Evolutionary conservation across 2,888 invertebrate species (phyloP), one percentile per base, ranked within the genome.

Genomic region (Drosophila suboccidentalis): DNA sequence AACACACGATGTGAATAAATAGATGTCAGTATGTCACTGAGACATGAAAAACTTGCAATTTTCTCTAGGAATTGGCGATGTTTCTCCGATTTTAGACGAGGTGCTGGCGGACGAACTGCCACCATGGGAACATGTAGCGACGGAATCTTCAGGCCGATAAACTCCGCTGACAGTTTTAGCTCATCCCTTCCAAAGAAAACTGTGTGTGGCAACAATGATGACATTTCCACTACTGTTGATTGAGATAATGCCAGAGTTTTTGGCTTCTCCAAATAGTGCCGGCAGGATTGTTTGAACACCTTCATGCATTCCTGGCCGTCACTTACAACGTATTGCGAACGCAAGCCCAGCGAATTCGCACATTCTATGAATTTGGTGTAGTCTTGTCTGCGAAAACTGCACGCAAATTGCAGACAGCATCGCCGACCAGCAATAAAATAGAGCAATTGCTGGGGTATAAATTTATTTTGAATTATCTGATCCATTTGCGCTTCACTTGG

Each of bases 361-460:
- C 44, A 54, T 4, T 11, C 22, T 19, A 44, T 32, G 0, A 79
- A 38, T 11, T 60, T 34, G 9, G 51, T 54, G 19, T 76, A 65
- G 1, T 86, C 85, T 1, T 39, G 19, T 6, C 41, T 17, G 1
- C 89, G 87, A 15, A 84, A 79, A 5, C 64, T 72, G 53, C 69
- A 87, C 0, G 84, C 43, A 41, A 86, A 79, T 50, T 72, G 69
- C 44, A 84, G 87, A 15, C 85, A 86, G 11, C 85, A 86, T 4
- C 85, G 81, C 0, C 74, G 58, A 1, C 85, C 85, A 49, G 79
- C 89, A 43, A 87, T 60, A 53, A 86, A 86, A 61, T 79, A 81
- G 1, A 89, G 51, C 49, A 86, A 19, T 66, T 86, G 85, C 51
- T 87, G 80, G 0, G 75, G 74, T 11, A 89, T 71, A 17, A 67